Conservation (phyloP, 2,113 vertebrate genomes). For the Eupsittula cactorum region DNA sequence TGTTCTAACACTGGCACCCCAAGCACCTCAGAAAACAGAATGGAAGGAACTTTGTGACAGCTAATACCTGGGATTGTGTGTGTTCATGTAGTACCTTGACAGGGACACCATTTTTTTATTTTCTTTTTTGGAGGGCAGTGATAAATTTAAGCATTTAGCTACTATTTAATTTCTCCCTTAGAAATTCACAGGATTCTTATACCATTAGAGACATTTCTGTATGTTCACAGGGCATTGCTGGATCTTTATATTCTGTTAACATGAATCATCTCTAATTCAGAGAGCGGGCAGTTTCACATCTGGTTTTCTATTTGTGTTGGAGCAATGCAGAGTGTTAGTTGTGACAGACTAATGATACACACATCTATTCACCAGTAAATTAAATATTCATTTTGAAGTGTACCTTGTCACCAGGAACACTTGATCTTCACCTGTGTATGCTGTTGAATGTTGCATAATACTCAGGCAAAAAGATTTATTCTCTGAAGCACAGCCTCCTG, state of each 20-base stretch:
- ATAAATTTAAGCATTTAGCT: neutral
- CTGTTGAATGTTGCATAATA: neutral
- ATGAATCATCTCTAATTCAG: neutral
- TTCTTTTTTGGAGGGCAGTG: neutral
- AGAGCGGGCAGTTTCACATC: neutral
- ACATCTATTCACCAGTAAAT: neutral
- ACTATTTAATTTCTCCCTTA: neutral
- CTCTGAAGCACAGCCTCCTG: neutral
- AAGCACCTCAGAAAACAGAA: neutral
- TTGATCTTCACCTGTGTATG: neutral
- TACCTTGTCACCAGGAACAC: neutral
- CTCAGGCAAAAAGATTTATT: neutral
- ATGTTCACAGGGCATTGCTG: neutral
- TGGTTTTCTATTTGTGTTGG: neutral
- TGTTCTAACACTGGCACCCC: neutral
- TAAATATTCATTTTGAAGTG: neutral
- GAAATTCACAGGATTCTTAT: neutral
- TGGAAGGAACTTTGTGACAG: neutral
- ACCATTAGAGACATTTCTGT: neutral
- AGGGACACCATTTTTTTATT: neutral
- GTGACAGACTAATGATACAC: neutral
- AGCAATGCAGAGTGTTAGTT: neutral
- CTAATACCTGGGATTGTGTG: neutral
- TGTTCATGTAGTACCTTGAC: neutral
- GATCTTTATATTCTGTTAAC: neutral